These are phyloP conservation scores for Drosophila mayri DNA, from an alignment of 1,140 invertebrate genomes.

Conservation along the genomic window DNA sequence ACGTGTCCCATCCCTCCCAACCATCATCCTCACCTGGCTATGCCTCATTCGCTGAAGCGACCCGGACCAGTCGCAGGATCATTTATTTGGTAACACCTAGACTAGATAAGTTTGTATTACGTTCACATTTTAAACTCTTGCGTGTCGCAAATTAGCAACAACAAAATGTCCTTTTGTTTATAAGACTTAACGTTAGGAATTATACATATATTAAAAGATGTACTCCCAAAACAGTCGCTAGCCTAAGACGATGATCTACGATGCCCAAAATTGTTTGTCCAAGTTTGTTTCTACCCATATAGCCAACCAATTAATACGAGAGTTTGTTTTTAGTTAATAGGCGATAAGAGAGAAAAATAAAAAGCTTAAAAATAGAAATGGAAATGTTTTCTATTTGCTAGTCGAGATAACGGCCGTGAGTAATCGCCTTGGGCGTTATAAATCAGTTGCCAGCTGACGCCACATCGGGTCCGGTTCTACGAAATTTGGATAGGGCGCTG, in stretches of 20 bases:
- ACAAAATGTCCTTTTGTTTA: constrained; percentile 56
- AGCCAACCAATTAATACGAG: constrained; percentile 20
- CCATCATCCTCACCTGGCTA: constrained; percentile 56
- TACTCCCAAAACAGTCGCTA: constrained; percentile 49
- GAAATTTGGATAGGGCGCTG: constrained; percentile 3
- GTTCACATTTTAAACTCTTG: constrained; percentile 46
- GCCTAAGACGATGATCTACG: constrained; percentile 30
- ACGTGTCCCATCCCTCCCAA: constrained; percentile 25
- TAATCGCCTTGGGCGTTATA: background rate
- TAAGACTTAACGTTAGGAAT: constrained; percentile 49
- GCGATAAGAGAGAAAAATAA: constrained; percentile 37
- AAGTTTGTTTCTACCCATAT: constrained; percentile 38
- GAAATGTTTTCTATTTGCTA: constrained; percentile 20
- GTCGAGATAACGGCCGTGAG: constrained; percentile 5
- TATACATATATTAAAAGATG: constrained; percentile 49
- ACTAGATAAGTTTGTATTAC: constrained; percentile 53
- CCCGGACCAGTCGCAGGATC: constrained; percentile 21
- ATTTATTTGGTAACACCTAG: constrained; percentile 36
- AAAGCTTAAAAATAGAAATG: constrained; percentile 30
- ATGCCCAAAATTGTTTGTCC: constrained; percentile 46
- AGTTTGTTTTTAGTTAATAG: constrained; percentile 52
- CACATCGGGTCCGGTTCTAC: background rate
- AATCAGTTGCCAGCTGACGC: constrained; percentile 8
- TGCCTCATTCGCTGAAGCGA: constrained; percentile 42
- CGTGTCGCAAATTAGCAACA: constrained; percentile 46